Conservation (phyloP, 2,113 vertebrate species). For the Raja brachyura region DNA sequence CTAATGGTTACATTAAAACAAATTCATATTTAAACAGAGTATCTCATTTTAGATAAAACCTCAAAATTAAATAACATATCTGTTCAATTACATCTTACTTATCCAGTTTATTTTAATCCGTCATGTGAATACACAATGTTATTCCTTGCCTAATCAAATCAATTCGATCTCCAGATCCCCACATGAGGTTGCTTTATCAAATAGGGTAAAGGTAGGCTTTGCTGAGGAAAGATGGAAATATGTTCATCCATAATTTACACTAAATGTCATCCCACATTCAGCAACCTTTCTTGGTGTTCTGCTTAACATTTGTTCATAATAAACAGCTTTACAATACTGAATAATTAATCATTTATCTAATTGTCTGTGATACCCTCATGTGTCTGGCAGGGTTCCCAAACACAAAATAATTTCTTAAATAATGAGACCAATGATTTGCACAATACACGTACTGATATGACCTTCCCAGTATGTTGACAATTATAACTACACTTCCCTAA, state of each 20-base stretch:
- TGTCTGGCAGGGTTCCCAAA: not conserved
- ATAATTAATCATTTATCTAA: not conserved
- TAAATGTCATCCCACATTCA: not conserved
- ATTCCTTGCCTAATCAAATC: not conserved
- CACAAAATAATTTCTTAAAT: too few species aligned
- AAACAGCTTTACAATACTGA: not conserved
- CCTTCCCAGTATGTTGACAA: too few species aligned
- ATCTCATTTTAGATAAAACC: not conserved
- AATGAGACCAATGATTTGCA: too few species aligned
- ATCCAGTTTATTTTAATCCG: not conserved
- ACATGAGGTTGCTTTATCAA: not conserved
- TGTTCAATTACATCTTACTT: not conserved
- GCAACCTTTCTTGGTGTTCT: not conserved
- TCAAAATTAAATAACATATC: not conserved
- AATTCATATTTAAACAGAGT: not conserved
- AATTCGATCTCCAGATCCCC: not conserved
- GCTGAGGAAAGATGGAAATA: not conserved
- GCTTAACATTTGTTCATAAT: not conserved
- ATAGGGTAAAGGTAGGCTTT: not conserved
- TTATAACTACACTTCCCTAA: too few species aligned
- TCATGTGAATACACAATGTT: not conserved
- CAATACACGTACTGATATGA: too few species aligned
- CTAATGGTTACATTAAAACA: not conserved
- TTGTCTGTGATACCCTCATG: not conserved
- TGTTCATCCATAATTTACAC: not conserved